Evolutionary conservation across 2,888 invertebrate genomes (phyloP).

Genomic region (Alentia gelatinosa): DNA sequence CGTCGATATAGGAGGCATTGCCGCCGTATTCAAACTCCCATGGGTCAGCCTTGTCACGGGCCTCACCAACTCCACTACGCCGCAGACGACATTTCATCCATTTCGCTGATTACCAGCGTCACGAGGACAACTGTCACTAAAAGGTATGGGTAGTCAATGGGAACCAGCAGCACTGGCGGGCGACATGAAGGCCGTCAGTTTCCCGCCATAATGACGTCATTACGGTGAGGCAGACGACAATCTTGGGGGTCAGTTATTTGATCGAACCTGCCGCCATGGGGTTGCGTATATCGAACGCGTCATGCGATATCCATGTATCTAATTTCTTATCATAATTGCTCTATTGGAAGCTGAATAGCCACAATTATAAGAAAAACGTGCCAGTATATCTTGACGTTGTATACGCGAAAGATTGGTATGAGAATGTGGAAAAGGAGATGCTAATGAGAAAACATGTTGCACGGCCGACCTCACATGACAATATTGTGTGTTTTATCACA

Average conservation of each 20-base stretch:
- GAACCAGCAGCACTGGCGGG: neutral
- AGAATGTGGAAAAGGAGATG: too few relatives aligned
- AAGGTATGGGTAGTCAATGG: neutral
- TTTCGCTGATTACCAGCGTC: neutral
- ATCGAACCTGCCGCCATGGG: neutral
- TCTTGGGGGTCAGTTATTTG: neutral
- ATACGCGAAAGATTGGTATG: too few relatives aligned
- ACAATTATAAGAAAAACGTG: too few relatives aligned
- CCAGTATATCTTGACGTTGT: too few relatives aligned
- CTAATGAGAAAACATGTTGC: too few relatives aligned
- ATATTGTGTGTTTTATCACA: too few relatives aligned
- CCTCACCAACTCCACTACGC: too few relatives aligned
- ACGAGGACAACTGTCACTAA: neutral
- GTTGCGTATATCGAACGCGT: neutral
- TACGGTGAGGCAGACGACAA: neutral
- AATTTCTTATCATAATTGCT: neutral
- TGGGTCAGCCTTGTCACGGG: too few relatives aligned
- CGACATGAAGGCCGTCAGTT: neutral
- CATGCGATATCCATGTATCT: neutral
- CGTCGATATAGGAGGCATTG: too few relatives aligned
- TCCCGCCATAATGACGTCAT: constrained; percentile 1
- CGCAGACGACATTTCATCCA: too few relatives aligned
- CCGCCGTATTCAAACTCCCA: too few relatives aligned
- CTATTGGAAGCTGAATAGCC: neutral
- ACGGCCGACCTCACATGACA: too few relatives aligned